These are phyloP conservation scores for Vimba vimba DNA, from an alignment of 2,113 vertebrate genomes.

Conservation along the genomic window DNA sequence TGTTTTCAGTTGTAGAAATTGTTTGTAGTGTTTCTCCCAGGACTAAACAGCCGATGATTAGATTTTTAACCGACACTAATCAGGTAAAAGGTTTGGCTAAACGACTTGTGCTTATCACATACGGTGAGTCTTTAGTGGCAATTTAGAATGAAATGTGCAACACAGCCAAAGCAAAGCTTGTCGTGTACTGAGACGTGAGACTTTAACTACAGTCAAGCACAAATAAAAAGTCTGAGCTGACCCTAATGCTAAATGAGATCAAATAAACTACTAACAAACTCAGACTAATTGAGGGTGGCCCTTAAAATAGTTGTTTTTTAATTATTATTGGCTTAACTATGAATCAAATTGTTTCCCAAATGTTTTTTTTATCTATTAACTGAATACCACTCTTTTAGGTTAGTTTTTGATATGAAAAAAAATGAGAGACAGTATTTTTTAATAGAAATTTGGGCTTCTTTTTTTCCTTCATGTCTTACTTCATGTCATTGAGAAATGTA, in stretches of 20 bases:
- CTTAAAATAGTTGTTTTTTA: not conserved
- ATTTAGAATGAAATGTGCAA: not conserved
- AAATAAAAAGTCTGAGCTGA: conserved; percentile 72
- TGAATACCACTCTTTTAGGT: not conserved
- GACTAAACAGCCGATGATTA: not conserved
- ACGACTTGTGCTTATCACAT: conserved; percentile 5
- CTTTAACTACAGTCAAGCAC: conserved; percentile 50
- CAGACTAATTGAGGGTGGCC: not conserved
- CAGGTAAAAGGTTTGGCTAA: not conserved
- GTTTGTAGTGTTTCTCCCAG: not conserved
- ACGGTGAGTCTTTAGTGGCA: not conserved
- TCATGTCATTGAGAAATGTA: not conserved
- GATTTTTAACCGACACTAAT: not conserved
- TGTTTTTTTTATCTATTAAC: not conserved
- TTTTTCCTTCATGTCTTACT: conserved; percentile 61
- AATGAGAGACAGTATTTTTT: not conserved
- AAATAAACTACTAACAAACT: not conserved
- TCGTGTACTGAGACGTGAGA: conserved; percentile 28
- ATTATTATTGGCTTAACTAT: not conserved
- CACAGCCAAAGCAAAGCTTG: conserved; percentile 6
- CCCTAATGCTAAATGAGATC: conserved; percentile 55
- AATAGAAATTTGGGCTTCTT: conserved; percentile 28
- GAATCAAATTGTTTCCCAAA: not conserved
- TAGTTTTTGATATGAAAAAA: conserved; percentile 1
- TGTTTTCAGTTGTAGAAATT: not conserved